Evolutionary conservation across 2,797 vertebrate genomes (phyloP).

Genomic region (Paramormyrops hopkinsi): DNA sequence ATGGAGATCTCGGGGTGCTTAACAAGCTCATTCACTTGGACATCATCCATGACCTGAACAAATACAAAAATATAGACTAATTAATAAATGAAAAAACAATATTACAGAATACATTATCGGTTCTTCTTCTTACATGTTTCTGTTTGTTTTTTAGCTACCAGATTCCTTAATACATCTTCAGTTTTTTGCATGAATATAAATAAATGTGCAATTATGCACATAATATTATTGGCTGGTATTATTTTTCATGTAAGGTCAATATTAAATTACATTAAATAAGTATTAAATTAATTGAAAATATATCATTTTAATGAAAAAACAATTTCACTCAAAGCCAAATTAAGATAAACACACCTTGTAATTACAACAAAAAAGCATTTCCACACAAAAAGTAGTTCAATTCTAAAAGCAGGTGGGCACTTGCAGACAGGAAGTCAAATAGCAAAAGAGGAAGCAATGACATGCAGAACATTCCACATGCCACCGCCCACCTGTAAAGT

Average conservation of each 20-base stretch:
- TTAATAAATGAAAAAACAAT: not conserved
- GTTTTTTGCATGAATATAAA: not conserved
- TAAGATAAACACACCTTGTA: not conserved
- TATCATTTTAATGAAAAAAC: not conserved
- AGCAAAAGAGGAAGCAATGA: not conserved
- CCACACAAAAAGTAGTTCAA: not conserved
- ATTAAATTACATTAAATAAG: not conserved
- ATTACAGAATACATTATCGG: not conserved
- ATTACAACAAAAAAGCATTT: not conserved
- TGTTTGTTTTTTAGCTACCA: not conserved
- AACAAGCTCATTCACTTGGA: not conserved
- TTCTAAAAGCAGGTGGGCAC: not conserved
- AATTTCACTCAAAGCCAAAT: not conserved
- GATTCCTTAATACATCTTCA: not conserved
- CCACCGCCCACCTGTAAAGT: not conserved
- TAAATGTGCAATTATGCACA: not conserved
- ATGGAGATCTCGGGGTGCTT: slow-evolving; percentile 11
- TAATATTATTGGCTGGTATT: not conserved
- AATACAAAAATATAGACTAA: not conserved
- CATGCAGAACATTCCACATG: not conserved
- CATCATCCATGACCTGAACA: not conserved
- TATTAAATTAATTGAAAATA: not conserved
- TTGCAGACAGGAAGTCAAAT: not conserved
- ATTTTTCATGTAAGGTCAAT: not conserved
- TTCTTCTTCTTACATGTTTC: not conserved